Evolutionary conservation across 1,140 invertebrate species (phyloP), one percentile per base, ranked within the genome.

Genomic region (Sipha flava): DNA sequence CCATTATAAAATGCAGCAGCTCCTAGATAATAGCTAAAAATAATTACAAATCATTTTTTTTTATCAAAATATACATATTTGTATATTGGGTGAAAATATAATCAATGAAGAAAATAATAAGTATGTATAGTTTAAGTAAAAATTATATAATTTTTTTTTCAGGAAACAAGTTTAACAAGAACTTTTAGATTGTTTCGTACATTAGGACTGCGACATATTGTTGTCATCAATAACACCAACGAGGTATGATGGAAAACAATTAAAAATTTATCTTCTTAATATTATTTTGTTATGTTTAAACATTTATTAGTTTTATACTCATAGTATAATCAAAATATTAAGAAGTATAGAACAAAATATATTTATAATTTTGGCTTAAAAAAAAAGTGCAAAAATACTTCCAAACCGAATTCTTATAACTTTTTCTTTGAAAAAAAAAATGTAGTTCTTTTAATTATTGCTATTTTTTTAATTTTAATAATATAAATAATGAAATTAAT

Each of bases 181-280:
- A 92, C 97, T 82, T 99, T 98, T 85, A 88, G 91, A 79, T 87
- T 98, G 26, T 99, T 99, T 86, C 88, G 97, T 81, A 96, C 93
- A 18, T 86, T 99, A 9, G 97, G 97, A 2, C 87, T 99, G 64
- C 87, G 98, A 16, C 97, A 99, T 87, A 87, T 99, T 82, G 90
- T 95, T 66, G 95, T 99, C 26, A 91, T 98, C 0, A 94, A 98
- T 86, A 94, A 97, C 84, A 89, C 90, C 21, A 96, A 98, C 86
- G 90, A 94, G 85, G 94, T 98, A 18, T 64, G 45, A 47, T 12
- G 18, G 21, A 40, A 45, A 43, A 18, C 12, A 45, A 10, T 3
- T 29, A 49, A 14, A 49, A n/a, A n/a, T 62, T n/a, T 21, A 18
- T 31, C 2, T 54, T 54, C 12, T 26, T 26, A 14, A 29, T n/a